phyloP scores from a whole-genome alignment of 2,888 invertebrate genomes.

The Mechanitis messenoides region DNA sequence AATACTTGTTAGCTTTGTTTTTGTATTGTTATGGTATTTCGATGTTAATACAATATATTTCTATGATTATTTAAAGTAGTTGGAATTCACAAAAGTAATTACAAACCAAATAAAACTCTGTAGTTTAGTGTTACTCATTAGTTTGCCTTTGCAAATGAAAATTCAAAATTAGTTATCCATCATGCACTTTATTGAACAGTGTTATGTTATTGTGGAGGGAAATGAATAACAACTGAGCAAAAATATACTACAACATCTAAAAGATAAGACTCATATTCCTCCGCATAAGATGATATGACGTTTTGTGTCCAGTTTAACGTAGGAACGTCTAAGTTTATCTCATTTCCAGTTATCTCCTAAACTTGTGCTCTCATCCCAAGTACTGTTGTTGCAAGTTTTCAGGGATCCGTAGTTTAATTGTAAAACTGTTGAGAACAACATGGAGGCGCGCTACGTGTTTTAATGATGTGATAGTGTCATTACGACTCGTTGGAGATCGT shows the following conservation, averaged over 20 bases:
- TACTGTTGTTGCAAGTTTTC: conserved; percentile 7
- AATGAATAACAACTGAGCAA: background rate
- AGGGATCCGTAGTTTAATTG: conserved; percentile 6
- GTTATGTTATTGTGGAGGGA: conserved; percentile 4
- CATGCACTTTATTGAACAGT: conserved; percentile 6
- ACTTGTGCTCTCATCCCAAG: conserved; percentile 5
- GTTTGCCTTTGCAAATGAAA: conserved; percentile 2
- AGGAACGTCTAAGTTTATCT: conserved; percentile 11
- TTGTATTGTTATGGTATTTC: background rate
- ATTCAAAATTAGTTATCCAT: conserved; percentile 5
- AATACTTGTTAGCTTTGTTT: background rate
- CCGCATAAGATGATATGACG: background rate
- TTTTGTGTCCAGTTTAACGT: background rate
- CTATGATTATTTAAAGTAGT: background rate
- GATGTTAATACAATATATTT: background rate
- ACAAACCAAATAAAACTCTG: conserved; percentile 1
- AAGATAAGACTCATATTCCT: background rate
- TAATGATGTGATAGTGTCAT: background rate
- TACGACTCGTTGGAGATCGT: no score
- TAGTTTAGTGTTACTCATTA: conserved; percentile 5
- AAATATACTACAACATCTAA: background rate
- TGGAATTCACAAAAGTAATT: background rate
- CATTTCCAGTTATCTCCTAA: conserved; percentile 11
- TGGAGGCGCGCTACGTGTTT: background rate
- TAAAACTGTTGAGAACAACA: background rate